Conservation (phyloP, 2,113 vertebrate species). For the Phylloscopus trochiloides region DNA sequence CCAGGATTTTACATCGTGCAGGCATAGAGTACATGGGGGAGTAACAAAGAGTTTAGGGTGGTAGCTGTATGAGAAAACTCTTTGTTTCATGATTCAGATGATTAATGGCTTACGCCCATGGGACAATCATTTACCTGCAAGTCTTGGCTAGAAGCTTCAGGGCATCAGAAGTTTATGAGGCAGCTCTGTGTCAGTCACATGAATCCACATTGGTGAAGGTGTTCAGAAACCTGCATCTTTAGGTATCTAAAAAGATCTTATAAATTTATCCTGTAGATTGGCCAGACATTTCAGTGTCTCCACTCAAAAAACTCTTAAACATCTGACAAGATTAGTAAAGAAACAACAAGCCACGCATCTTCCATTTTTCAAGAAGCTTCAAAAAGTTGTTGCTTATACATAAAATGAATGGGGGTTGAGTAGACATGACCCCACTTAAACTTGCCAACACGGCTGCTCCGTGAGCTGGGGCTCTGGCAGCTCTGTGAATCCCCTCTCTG, state of each 20-base stretch:
- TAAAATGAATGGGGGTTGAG: not conserved
- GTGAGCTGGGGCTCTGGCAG: rapidly evolving
- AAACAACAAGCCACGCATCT: not conserved
- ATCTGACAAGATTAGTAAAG: not conserved
- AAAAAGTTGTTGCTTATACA: not conserved
- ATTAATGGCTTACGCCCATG: constrained; percentile 27
- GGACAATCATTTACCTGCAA: constrained; percentile 42
- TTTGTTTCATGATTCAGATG: not conserved
- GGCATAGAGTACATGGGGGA: not conserved
- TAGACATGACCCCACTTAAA: not conserved
- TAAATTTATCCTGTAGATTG: not conserved
- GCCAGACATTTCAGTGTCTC: not conserved
- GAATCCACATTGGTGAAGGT: not conserved
- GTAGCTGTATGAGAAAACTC: not conserved
- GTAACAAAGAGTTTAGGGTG: not conserved
- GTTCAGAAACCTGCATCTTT: not conserved
- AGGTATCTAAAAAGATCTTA: not conserved
- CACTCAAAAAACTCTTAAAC: not conserved
- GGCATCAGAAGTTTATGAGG: constrained; percentile 47
- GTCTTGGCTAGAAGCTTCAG: constrained; percentile 38
- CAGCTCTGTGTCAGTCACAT: not conserved
- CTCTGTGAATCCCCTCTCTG: not conserved
- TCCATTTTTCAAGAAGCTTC: not conserved
- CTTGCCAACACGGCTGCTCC: rapidly evolving
- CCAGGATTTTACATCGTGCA: not conserved